Evolutionary conservation across 2,797 vertebrate genomes (phyloP), one percentile per base, ranked within the genome.

Genomic region (Tragelaphus oryx): DNA sequence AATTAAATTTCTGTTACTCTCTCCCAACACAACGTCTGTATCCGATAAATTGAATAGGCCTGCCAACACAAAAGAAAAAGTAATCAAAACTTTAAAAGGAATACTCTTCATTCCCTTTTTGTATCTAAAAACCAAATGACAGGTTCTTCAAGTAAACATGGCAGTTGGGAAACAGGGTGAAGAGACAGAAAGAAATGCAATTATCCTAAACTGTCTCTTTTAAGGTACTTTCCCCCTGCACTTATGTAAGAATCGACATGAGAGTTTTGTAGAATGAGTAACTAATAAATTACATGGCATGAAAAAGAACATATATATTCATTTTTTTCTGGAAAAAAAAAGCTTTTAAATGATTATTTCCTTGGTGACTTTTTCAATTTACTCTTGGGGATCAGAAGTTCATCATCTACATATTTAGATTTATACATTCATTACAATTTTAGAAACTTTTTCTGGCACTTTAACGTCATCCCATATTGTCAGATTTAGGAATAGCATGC

Each of bases 391-490:
- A 28, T 96, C 80, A 48, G 68, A 50, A 78, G 50, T 83, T 96
- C 0, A 2, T 10, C 52, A 44, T 82, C 88, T 4, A 82, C n/a
- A 9, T 44, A n/a, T 71, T 95, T 95, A 91, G 5, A 90, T 85
- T 57, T 62, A 75, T 41, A 46, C 33, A 55, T 89, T 26, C 60
- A 28, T 85, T 92, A 54, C 55, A 62, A 79, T 96, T 81, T 97
- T 14, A 24, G 54, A 68, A 83, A 62, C 46, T 24, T 26, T 41
- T 86, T 80, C 71, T 83, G 20, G 1, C 26, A 46, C 80, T 41
- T 24, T 46, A n/a, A 24, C 8, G 14, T 26, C 26, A 30, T 46
- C 6, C 24, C 62, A 26, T 68, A 14, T 54, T 82, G 30, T 87
- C 62, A 75, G 78, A 84, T 41, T 87, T 86, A 41, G 85, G 68